These are phyloP conservation scores for Hippocampus kuda DNA, from an alignment of 2,797 vertebrate genomes.

Conservation along the genomic window DNA sequence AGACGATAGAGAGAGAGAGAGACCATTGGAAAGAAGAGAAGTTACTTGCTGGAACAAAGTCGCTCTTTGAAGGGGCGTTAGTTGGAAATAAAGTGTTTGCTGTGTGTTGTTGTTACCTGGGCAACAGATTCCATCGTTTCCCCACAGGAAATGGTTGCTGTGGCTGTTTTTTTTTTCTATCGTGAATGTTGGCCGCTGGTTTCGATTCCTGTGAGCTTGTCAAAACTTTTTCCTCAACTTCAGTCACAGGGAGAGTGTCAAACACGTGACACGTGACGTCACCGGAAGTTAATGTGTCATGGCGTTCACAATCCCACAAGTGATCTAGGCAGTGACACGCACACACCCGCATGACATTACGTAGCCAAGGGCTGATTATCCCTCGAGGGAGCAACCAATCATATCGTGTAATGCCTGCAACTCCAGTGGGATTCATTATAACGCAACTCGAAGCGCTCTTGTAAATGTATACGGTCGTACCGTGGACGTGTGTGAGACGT, in stretches of 20 bases:
- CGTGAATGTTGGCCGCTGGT: background rate
- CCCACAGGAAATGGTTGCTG: background rate
- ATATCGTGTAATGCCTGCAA: too few species aligned
- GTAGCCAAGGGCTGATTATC: too few species aligned
- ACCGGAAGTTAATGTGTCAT: background rate
- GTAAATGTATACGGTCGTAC: too few species aligned
- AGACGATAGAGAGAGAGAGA: slow-evolving; percentile 1
- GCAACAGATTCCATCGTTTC: slow-evolving; percentile 39
- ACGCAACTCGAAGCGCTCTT: too few species aligned
- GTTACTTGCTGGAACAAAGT: background rate
- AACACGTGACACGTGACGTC: slow-evolving; percentile 52
- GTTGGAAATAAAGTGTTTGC: background rate
- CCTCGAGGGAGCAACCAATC: too few species aligned
- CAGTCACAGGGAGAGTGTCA: slow-evolving; percentile 9
- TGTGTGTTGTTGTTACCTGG: slow-evolving; percentile 39
- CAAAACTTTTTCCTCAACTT: slow-evolving; percentile 51
- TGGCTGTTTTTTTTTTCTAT: background rate
- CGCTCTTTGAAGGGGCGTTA: slow-evolving; percentile 1
- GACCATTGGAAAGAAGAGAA: background rate
- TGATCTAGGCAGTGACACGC: too few species aligned
- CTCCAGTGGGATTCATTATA: too few species aligned
- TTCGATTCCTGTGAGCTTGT: slow-evolving; percentile 23
- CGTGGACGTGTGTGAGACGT: too few species aligned
- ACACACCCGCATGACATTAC: too few species aligned
- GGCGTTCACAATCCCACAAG: background rate